A percentile compares a stretch with the other conserved stretches of the same genome.
Conservation (phyloP, 2,888 invertebrate genomes). For the Polylopha cassiicola region DNA sequence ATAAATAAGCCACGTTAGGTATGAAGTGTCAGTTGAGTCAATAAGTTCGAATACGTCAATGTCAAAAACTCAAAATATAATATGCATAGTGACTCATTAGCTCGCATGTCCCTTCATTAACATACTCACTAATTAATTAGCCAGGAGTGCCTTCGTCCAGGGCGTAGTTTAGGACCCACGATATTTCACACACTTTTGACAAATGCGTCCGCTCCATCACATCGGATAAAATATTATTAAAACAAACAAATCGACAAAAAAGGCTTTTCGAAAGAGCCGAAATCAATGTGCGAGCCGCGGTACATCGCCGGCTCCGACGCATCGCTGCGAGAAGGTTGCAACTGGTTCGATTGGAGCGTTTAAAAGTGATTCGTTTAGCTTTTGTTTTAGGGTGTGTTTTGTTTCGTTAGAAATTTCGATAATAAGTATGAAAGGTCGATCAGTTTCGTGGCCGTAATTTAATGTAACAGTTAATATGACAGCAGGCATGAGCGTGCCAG, state of each 20-base stretch:
- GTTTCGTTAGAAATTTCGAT: slow-evolving; percentile 33
- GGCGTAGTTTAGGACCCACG: slow-evolving; percentile 40
- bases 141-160: slow-evolving; percentile 48
- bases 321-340: slow-evolving; percentile 34
- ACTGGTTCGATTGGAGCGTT: slow-evolving; percentile 5
- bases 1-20: neutral
- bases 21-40: slow-evolving; percentile 6
- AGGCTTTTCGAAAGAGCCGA: slow-evolving; percentile 73
- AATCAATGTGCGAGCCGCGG: slow-evolving; percentile 74
- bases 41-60: slow-evolving; percentile 15
- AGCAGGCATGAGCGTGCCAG: slow-evolving; percentile 73
- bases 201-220: slow-evolving; percentile 75
- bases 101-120: slow-evolving; percentile 54
- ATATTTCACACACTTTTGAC: slow-evolving; percentile 69
- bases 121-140: slow-evolving; percentile 70
- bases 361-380: slow-evolving; percentile 24
- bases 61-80: slow-evolving; percentile 12
- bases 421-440: slow-evolving; percentile 62
- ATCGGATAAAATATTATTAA: slow-evolving; percentile 76
- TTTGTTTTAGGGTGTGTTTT: slow-evolving; percentile 30
- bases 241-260: slow-evolving; percentile 77
- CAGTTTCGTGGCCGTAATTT: slow-evolving; percentile 71
- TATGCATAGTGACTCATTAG: slow-evolving; percentile 42
- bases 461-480: slow-evolving; percentile 78
- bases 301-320: slow-evolving; percentile 48